phyloP scores from a whole-genome alignment of 2,888 invertebrate species.

The Lymantria monacha region DNA sequence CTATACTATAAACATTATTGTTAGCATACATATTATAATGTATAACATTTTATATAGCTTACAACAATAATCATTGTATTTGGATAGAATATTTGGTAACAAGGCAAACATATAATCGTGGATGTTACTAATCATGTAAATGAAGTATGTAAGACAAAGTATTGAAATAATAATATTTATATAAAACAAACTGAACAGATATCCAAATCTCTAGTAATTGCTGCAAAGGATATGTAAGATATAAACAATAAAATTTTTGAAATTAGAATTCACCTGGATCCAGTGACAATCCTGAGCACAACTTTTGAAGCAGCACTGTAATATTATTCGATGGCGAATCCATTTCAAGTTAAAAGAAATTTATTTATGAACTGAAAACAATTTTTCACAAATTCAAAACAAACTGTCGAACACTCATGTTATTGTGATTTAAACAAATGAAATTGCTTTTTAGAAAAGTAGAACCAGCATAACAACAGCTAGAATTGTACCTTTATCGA shows the following conservation, averaged over 20 bases:
- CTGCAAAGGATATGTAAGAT: neutral
- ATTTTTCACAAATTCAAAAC: neutral
- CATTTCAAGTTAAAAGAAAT: conserved; percentile 35
- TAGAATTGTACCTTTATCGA: too few relatives aligned
- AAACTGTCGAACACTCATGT: neutral
- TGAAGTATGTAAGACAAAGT: neutral
- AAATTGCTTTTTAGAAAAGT: too few relatives aligned
- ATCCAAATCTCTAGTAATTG: too few relatives aligned
- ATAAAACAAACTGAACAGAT: neutral
- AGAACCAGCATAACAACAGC: too few relatives aligned
- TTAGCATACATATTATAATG: too few relatives aligned
- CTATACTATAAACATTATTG: too few relatives aligned
- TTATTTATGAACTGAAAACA: neutral
- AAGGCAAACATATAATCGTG: conserved; percentile 51
- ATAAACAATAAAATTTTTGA: conserved; percentile 32
- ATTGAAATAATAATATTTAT: neutral
- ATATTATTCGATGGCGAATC: conserved; percentile 53
- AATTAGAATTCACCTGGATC: conserved; percentile 67
- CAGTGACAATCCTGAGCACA: conserved; percentile 65
- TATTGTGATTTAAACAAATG: too few relatives aligned
- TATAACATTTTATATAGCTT: neutral
- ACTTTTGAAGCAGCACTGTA: conserved; percentile 63
- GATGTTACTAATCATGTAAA: conserved; percentile 49
- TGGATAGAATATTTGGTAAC: conserved; percentile 25
- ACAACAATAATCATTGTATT: conserved; percentile 1